A percentile compares a stretch with the other conserved stretches of the same genome.
Conservation (phyloP, 2,888 invertebrate genomes). For the Parnassius apollo region DNA sequence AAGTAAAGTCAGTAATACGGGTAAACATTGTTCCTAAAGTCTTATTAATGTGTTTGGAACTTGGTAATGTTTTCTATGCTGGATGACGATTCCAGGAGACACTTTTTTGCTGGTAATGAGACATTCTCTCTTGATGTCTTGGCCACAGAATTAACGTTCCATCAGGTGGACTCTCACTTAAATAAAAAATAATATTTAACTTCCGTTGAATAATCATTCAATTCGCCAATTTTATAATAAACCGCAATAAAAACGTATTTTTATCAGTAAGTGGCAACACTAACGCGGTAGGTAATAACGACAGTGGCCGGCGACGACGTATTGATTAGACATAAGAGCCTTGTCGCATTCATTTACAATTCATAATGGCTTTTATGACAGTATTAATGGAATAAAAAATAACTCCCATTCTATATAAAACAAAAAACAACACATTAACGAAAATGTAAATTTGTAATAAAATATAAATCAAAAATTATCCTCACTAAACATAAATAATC, state of each 20-base stretch:
- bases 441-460: conserved; percentile 22
- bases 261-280: conserved; percentile 57
- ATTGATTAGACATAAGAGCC: conserved; percentile 57
- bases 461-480: no score
- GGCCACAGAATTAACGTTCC: no score
- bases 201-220: conserved; percentile 26
- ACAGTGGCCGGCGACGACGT: conserved; percentile 43
- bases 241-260: conserved; percentile 50
- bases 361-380: conserved; percentile 56
- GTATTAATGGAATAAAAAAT: conserved; percentile 62
- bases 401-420: conserved; percentile 34
- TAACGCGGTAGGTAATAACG: conserved; percentile 34
- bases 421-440: conserved; percentile 14
- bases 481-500: no score
- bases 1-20: neutral
- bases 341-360: conserved; percentile 58
- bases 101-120: no score
- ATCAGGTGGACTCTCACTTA: no score
- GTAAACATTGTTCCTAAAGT: neutral
- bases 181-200: no score
- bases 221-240: conserved; percentile 38
- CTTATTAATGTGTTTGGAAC: no score
- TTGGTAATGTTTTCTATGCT: no score
- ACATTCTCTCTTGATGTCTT: no score
- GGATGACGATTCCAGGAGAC: no score